phyloP scores from a whole-genome alignment of 2,888 invertebrate genomes.

The Apamea crenata region DNA sequence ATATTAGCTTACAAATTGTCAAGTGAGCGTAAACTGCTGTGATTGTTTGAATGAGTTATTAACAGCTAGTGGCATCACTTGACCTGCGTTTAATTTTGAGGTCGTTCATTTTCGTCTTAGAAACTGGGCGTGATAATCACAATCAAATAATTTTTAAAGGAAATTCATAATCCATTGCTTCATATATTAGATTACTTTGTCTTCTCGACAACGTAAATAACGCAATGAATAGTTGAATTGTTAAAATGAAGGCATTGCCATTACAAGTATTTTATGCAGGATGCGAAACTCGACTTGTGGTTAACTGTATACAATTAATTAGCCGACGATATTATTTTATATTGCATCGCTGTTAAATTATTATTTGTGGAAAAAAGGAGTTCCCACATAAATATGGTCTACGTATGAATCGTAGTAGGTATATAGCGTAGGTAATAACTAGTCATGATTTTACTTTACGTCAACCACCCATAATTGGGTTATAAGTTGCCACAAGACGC shows the following conservation, averaged over 20 bases:
- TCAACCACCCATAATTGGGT: slow-evolving; percentile 16
- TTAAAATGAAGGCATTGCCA: neutral
- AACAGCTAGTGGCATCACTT: too few relatives aligned
- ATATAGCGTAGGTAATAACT: neutral
- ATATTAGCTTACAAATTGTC: neutral
- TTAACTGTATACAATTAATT: neutral
- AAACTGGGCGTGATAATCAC: neutral
- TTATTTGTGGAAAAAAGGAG: slow-evolving; percentile 10
- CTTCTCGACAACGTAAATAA: too few relatives aligned
- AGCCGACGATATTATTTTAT: slow-evolving; percentile 1
- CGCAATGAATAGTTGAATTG: neutral
- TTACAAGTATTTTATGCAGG: neutral
- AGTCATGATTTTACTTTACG: slow-evolving; percentile 12
- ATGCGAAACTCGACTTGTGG: neutral
- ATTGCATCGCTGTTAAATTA: neutral
- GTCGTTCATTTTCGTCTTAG: neutral
- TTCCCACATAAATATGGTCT: slow-evolving; percentile 21
- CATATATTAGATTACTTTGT: neutral
- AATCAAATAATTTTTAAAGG: neutral
- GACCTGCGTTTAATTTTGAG: neutral
- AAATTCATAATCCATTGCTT: neutral
- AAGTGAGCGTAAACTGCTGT: neutral
- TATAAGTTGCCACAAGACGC: neutral
- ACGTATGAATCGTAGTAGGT: slow-evolving; percentile 1
- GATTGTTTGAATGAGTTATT: neutral